A percentile compares a stretch with the other conserved stretches of the same genome.
These are phyloP conservation scores for Keiferia lycopersicella DNA, from an alignment of 2,888 invertebrate genomes.

Conservation along the genomic window DNA sequence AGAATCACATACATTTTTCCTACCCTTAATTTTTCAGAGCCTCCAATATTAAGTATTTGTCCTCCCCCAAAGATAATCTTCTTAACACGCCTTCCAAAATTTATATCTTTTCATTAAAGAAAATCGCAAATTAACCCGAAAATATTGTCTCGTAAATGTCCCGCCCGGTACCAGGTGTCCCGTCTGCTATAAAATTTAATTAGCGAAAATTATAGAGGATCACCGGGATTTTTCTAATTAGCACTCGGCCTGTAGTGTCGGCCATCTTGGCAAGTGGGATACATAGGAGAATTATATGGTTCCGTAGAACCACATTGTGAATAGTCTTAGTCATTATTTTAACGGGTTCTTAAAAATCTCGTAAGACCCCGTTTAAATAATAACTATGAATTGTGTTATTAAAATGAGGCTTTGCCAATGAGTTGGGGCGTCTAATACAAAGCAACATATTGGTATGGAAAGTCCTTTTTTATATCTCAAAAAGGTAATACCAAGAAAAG, in stretches of 20 bases:
- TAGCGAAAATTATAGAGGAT: constrained; percentile 67
- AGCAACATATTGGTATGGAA: no score
- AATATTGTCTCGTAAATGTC: constrained; percentile 14
- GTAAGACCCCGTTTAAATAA: no score
- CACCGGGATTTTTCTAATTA: constrained; percentile 70
- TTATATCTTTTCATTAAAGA: constrained; percentile 17
- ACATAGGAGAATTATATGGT: background rate
- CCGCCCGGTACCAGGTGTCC: constrained; percentile 58
- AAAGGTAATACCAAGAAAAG: no score
- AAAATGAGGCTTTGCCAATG: no score
- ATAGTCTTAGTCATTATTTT: no score
- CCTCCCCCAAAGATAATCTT: background rate
- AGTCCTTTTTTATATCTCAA: no score
- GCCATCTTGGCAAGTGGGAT: background rate
- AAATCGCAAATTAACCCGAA: constrained; percentile 19
- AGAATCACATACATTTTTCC: background rate
- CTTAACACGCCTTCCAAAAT: constrained; percentile 3
- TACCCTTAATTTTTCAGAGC: background rate
- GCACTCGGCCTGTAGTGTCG: constrained; percentile 33
- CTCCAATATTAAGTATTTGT: background rate
- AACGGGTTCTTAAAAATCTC: no score
- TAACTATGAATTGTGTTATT: no score
- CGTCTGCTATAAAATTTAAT: constrained; percentile 62
- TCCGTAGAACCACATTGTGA: background rate
- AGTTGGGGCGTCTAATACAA: no score